Evolutionary conservation across 1,140 invertebrate genomes (phyloP).

Genomic region (Colletes latitarsis): DNA sequence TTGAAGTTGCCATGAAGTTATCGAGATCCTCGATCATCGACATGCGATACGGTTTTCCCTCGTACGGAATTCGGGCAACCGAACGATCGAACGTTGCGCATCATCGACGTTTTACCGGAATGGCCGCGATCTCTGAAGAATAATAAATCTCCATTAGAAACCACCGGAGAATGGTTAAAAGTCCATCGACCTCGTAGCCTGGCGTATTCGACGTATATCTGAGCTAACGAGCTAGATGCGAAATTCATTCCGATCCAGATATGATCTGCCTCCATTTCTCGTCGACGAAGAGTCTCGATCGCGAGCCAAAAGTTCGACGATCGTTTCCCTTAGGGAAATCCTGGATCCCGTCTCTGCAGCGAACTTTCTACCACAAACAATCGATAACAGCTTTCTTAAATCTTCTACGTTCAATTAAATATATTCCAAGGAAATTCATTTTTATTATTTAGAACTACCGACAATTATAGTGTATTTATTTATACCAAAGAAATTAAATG

Average conservation of each 20-base stretch:
- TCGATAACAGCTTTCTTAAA: no score
- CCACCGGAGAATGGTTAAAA: conserved; percentile 17
- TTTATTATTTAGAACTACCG: no score
- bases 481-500: no score
- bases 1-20: neutral
- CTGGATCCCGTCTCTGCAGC: no score
- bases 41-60: neutral
- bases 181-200: conserved; percentile 18
- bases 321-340: neutral
- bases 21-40: neutral
- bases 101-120: conserved; percentile 21
- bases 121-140: conserved; percentile 33
- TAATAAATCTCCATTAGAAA: conserved; percentile 57
- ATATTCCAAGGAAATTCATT: no score
- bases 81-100: neutral
- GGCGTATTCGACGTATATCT: conserved; percentile 15
- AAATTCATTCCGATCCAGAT: conserved; percentile 57
- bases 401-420: no score
- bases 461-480: no score
- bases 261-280: conserved; percentile 34
- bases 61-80: neutral
- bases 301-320: neutral
- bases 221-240: conserved; percentile 47
- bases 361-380: no score
- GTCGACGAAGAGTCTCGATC: neutral